A percentile compares a stretch with the other conserved stretches of the same genome.
phyloP scores from a whole-genome alignment of 2,797 vertebrate species.

The Kryptolebias ocellatus region DNA sequence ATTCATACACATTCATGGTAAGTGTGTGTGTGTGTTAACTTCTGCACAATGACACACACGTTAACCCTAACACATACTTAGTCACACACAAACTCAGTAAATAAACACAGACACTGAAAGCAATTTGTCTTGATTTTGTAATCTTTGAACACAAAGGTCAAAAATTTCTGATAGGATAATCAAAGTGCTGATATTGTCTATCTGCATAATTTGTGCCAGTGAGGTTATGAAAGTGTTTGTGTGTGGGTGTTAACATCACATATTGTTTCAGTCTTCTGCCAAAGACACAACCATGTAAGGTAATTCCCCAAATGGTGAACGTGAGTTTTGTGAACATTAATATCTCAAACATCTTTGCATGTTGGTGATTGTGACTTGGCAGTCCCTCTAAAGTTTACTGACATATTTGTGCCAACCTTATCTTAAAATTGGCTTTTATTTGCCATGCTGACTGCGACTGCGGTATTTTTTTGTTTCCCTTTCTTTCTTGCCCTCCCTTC shows the following conservation, averaged over 20 bases:
- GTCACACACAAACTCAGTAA: constrained; percentile 42
- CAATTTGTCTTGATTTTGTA: constrained; percentile 69
- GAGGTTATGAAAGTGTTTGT: constrained; percentile 24
- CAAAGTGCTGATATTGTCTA: constrained; percentile 56
- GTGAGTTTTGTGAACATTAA: constrained; percentile 64
- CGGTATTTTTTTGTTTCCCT: constrained; percentile 80
- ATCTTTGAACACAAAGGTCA: constrained; percentile 64
- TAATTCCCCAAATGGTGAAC: constrained; percentile 51
- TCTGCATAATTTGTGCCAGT: constrained; percentile 44
- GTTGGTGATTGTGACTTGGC: constrained; percentile 68
- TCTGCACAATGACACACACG: constrained; percentile 43
- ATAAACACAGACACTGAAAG: constrained; percentile 55
- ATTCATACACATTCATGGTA: constrained; percentile 75
- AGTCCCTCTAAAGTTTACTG: constrained; percentile 63
- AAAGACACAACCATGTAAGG: constrained; percentile 69
- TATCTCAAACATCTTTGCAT: constrained; percentile 71
- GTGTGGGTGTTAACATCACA: constrained; percentile 48
- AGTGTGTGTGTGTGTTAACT: constrained; percentile 36
- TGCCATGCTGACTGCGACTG: constrained; percentile 77
- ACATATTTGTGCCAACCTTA: constrained; percentile 78
- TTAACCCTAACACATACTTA: constrained; percentile 38
- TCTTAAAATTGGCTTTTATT: constrained; percentile 75
- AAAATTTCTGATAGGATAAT: constrained; percentile 53
- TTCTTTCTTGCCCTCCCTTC: constrained; percentile 55
- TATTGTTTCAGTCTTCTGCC: constrained; percentile 45